Conservation (phyloP, 1,140 invertebrate species). For the Tenebrio molitor region DNA sequence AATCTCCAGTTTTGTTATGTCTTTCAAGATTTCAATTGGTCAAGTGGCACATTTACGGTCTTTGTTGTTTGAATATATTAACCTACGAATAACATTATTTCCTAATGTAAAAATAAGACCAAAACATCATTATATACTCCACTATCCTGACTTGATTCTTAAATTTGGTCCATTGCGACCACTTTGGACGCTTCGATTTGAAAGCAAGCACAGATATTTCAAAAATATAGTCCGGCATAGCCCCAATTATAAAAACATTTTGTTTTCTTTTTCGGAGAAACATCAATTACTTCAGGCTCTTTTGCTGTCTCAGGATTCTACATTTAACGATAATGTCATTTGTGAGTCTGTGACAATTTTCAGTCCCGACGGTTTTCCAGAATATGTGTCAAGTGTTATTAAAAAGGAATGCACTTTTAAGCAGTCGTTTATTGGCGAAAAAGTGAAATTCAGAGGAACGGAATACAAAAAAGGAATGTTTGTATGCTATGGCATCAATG, state of each 20-base stretch:
- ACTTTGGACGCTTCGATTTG: conserved; percentile 45
- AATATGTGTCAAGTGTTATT: too few species aligned
- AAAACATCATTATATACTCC: conserved; percentile 46
- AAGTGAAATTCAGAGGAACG: conserved; percentile 1
- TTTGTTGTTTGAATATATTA: conserved; percentile 40
- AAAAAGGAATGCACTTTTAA: too few species aligned
- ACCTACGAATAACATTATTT: conserved; percentile 5
- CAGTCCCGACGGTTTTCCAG: too few species aligned
- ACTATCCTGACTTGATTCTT: conserved; percentile 32
- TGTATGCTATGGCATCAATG: conserved; percentile 9
- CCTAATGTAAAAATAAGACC: conserved; percentile 27
- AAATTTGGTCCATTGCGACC: conserved; percentile 41
- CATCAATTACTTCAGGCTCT: conserved; percentile 38
- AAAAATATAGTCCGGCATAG: conserved; percentile 36
- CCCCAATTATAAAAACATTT: conserved; percentile 46
- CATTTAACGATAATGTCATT: background rate
- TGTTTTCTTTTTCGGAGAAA: conserved; percentile 29
- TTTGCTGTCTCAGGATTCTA: background rate
- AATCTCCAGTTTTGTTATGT: conserved; percentile 8
- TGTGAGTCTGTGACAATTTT: too few species aligned
- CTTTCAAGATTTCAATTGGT: conserved; percentile 26
- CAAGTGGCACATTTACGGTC: conserved; percentile 44
- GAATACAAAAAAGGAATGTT: conserved; percentile 1
- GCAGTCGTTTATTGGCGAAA: background rate
- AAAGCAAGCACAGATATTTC: conserved; percentile 47